Base-by-base conservation (phyloP, 2,888 invertebrate genomes). In the Andrena camellia region DNA sequence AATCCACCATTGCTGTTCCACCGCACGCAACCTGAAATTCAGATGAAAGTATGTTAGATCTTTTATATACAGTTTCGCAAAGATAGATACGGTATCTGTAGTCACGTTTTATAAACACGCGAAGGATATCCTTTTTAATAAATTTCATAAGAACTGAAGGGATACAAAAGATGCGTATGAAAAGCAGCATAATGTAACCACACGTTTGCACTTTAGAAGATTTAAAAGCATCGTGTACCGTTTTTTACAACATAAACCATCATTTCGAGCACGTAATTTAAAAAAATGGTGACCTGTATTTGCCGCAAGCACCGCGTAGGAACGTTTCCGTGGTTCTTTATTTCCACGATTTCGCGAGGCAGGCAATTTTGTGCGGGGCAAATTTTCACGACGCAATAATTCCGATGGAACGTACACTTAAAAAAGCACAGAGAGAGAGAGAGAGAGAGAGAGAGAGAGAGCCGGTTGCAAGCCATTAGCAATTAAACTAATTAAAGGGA, bases 401-500 rank as follows among this genome's bases (percentile, higher is more conserved):
- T 71, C 33, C n/a, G 66, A 66, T 64, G 78, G n/a, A 70, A 60
- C 23, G 48, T 10, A 26, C 29, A 20, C 20, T 31, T 7, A 20
- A 20, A 59, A 66, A 48, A 31, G 52, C 4, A 33, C 42, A 33
- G 35, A 35, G 33, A 33, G 33, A 33, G 23, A 23, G 50, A n/a
- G 35, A 20, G 31, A 13, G 20, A 26, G 6, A 23, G n/a, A 31
- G 6, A 23, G n/a, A 23, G 50, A n/a, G 35, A n/a, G 31, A n/a
- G 20, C 2, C 7, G 0, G 73, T 31, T 13, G 17, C 23, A 52
- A n/a, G 13, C 52, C 33, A 54, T 42, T 74, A 23, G 67, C 67
- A 52, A 78, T 80, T 71, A 23, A 59, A 23, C 50, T 60, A 71
- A 80, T 70, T 77, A n/a, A 50, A 54, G 50, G 62, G 23, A 13